Evolutionary conservation across 2,113 vertebrate species (phyloP), one percentile per base, ranked within the genome.

Genomic region (Cyanistes caeruleus): DNA sequence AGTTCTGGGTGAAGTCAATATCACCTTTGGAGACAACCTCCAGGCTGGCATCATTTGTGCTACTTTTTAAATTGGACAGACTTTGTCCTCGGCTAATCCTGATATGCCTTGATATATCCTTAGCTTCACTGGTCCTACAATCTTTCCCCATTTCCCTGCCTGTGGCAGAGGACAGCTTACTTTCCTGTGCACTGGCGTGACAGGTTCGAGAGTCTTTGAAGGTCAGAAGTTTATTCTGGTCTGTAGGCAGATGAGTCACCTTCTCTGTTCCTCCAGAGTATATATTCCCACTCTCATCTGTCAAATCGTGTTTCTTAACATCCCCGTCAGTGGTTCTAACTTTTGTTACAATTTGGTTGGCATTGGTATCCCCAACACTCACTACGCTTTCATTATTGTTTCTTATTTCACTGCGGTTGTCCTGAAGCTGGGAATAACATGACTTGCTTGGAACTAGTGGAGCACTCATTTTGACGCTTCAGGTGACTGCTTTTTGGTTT

Each of bases 321-420:
- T 95, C 87, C 2, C 19, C 49, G 1, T 68, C 94, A 39, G 78
- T 41, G 31, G 75, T 72, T 86, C 59, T 70, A 53, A 83, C 51
- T 72, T 97, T 96, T 27, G 97, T 41, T 76, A 94, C 77, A 68
- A 98, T 96, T 69, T 97, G 97, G 88, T 98, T 98, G 94, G 98
- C 98, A 80, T 98, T 98, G 24, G 87, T 92, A 69, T 98, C 98
- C 43, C 98, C 98, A 63, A 96, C 69, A 60, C 53, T 96, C 51
- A 95, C 51, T 58, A 95, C 15, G 21, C 69, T 96, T 95, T 98
- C 98, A 11, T 98, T 98, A 69, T 98, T 97, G 56, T 98, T 98
- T 93, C 91, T 97, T 6, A 94, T 87, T 79, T 97, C 97, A 0
- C 97, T 97, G 94, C 13, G 63, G 90, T 97, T 98, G 81, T 97